Conservation (phyloP, 1,140 invertebrate species). For the Octopus sinensis region DNA sequence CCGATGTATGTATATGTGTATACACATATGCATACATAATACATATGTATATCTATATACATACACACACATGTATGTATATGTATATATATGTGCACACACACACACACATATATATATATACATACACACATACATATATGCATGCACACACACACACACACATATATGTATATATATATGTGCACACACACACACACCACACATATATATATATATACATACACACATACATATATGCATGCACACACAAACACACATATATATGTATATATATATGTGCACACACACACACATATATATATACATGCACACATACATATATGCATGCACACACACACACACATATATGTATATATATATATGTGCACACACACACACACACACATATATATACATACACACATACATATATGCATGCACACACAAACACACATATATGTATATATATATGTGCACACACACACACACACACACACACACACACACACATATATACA, state of each 20-base stretch:
- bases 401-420: neutral
- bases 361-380: neutral
- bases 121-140: neutral
- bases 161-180: neutral
- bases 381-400: neutral
- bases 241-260: neutral
- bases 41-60: neutral
- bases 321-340: neutral
- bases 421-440: slow-evolving; percentile 1
- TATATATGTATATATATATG: neutral
- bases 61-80: neutral
- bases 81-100: neutral
- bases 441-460: neutral
- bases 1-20: neutral
- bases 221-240: neutral
- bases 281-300: neutral
- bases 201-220: neutral
- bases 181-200: neutral
- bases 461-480: no score
- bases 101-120: neutral
- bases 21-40: neutral
- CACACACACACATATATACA: neutral
- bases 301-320: neutral
- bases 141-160: neutral
- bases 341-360: neutral